phyloP scores from a whole-genome alignment of 2,797 vertebrate species.

The Falco columbarius region DNA sequence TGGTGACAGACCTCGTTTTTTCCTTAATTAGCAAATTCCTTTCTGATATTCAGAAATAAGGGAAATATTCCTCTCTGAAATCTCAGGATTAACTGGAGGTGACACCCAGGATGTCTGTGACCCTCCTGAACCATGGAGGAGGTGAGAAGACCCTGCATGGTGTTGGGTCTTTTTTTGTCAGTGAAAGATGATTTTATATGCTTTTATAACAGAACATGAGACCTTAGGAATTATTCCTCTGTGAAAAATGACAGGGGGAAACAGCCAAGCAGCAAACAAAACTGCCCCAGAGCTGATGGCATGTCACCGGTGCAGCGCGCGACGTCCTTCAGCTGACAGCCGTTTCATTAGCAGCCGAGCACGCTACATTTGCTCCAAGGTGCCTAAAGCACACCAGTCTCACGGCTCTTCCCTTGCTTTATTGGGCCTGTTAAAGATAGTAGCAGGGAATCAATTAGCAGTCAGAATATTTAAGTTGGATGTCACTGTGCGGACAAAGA shows the following conservation, averaged over 20 bases:
- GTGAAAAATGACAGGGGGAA: not conserved
- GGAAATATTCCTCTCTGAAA: not conserved
- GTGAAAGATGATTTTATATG: not conserved
- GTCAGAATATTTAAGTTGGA: not conserved
- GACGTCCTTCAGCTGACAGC: not conserved
- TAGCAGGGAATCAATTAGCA: not conserved
- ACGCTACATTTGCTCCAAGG: not conserved
- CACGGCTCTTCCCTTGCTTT: not conserved
- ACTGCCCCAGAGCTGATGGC: not conserved
- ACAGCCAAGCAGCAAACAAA: not conserved
- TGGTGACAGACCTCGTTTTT: not conserved
- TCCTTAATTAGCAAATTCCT: not conserved
- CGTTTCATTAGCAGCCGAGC: not conserved
- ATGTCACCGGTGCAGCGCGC: fast-evolving
- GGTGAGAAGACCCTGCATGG: fast-evolving
- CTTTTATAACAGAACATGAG: not conserved
- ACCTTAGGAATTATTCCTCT: not conserved
- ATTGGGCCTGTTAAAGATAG: not conserved
- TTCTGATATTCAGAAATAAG: not conserved
- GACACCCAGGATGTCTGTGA: not conserved
- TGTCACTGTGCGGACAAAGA: not conserved
- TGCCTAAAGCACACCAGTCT: not conserved
- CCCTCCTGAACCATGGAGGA: not conserved
- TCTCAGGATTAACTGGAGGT: not conserved
- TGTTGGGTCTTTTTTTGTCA: not conserved